Conservation (phyloP, 2,113 vertebrate species). For the Myotis davidii region DNA sequence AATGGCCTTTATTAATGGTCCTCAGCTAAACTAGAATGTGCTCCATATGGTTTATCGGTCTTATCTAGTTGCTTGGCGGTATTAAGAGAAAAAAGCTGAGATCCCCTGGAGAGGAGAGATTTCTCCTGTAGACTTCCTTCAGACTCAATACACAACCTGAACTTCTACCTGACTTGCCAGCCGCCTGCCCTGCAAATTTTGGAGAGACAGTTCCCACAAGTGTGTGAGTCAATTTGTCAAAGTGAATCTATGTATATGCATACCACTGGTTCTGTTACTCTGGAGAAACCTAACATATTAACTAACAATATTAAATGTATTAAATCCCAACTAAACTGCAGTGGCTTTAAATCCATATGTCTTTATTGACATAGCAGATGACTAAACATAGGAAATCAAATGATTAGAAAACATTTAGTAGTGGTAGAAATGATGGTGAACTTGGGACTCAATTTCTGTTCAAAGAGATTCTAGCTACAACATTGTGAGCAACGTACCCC, state of each 20-base stretch:
- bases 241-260: background rate
- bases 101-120: background rate
- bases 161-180: background rate
- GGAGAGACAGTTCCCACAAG: background rate
- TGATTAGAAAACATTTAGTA: background rate
- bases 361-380: background rate
- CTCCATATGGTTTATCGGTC: rapidly evolving
- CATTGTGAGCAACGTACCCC: background rate
- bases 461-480: background rate
- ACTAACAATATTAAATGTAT: background rate
- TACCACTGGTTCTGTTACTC: background rate
- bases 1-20: background rate
- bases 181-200: background rate
- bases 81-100: background rate
- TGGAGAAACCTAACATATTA: background rate
- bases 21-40: background rate
- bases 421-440: background rate
- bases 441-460: background rate
- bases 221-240: background rate
- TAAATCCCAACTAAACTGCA: background rate
- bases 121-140: background rate
- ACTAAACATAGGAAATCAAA: background rate
- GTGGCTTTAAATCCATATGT: background rate
- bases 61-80: background rate
- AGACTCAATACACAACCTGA: background rate